phyloP scores from a whole-genome alignment of 2,113 vertebrate species.

The Rafetus swinhoei region DNA sequence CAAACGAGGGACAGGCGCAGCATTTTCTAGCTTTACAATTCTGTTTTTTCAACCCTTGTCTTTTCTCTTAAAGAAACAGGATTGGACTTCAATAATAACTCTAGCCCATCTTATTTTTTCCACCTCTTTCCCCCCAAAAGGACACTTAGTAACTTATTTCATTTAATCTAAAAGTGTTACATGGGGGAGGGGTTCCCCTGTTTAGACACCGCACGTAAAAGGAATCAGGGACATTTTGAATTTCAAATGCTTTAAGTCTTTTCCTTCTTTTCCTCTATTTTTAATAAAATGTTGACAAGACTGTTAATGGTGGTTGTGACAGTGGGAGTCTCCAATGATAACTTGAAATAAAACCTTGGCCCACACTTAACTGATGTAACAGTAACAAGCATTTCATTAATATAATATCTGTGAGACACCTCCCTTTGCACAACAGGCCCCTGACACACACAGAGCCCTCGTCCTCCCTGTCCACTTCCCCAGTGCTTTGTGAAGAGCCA shows the following conservation, averaged over 20 bases:
- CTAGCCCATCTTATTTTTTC: background rate
- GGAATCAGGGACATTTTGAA: background rate
- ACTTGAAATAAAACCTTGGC: background rate
- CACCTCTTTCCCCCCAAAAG: background rate
- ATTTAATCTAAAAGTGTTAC: background rate
- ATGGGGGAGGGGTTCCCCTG: background rate
- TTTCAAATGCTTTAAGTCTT: background rate
- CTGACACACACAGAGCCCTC: background rate
- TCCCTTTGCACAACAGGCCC: background rate
- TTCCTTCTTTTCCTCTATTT: background rate
- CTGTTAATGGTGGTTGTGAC: background rate
- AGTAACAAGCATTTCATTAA: background rate
- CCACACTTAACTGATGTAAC: background rate
- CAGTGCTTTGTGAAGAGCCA: background rate
- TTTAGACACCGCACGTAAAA: background rate
- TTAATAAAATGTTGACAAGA: background rate
- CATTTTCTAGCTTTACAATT: background rate
- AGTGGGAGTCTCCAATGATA: background rate
- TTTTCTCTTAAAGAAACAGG: background rate
- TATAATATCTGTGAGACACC: background rate
- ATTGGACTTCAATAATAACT: background rate
- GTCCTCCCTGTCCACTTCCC: background rate
- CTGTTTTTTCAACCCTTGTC: background rate
- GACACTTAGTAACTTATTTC: background rate
- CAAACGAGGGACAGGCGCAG: background rate